Evolutionary conservation across 2,113 vertebrate species (phyloP).

Genomic region (Noturus placidus): DNA sequence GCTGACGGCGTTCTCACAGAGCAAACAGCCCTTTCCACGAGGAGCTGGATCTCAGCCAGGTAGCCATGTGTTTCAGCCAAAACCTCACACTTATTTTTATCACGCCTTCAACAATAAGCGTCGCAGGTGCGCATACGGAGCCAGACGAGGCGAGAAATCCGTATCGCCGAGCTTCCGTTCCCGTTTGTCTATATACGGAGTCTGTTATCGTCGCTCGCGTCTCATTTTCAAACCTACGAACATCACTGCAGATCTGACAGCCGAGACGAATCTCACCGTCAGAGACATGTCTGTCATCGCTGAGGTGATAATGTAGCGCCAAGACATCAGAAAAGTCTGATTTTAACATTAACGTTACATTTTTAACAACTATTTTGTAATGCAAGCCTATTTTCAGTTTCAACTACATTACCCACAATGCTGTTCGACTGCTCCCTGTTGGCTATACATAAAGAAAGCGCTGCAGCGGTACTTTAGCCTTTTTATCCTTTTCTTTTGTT

Average conservation of each 20-base stretch:
- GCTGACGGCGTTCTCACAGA: background rate
- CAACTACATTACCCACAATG: background rate
- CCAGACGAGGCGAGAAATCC: slow-evolving; percentile 2
- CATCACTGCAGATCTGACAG: slow-evolving; percentile 39
- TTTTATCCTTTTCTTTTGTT: background rate
- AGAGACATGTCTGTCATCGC: background rate
- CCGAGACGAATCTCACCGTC: slow-evolving; percentile 9
- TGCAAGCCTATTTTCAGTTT: background rate
- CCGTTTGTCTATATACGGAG: background rate
- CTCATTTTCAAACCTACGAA: slow-evolving; percentile 34
- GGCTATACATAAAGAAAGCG: background rate
- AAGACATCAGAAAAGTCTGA: background rate
- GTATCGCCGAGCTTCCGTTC: background rate
- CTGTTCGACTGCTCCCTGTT: background rate
- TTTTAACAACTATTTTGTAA: background rate
- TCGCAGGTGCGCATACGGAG: slow-evolving; percentile 2
- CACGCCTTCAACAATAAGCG: slow-evolving; percentile 22
- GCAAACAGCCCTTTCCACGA: slow-evolving; percentile 22
- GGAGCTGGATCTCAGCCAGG: slow-evolving; percentile 39
- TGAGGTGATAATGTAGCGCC: slow-evolving; percentile 14
- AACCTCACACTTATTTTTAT: background rate
- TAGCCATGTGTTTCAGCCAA: slow-evolving; percentile 21
- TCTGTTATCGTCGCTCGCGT: slow-evolving; percentile 2
- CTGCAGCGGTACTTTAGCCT: background rate
- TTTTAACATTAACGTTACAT: too few relatives aligned